Evolutionary conservation across 2,797 vertebrate species (phyloP), one percentile per base, ranked within the genome.

Genomic region (Girardinus metallicus): DNA sequence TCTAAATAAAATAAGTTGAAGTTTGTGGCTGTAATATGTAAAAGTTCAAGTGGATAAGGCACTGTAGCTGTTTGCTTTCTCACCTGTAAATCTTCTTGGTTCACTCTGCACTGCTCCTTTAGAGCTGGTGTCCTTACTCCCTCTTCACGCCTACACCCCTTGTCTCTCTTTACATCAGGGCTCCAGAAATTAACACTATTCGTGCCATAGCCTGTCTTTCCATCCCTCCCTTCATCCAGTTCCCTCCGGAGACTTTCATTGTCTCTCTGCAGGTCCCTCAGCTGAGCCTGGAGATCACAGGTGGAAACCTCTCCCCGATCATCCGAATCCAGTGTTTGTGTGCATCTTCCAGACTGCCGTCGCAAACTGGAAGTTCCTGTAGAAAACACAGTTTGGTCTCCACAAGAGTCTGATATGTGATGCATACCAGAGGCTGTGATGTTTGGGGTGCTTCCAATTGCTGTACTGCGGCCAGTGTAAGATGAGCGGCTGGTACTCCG

Each of bases 151-250:
- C 97, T 96, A 60, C 95, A 74, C 2, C 96, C 97, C 87, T 96
- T 96, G 89, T 98, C 97, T 87, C 97, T 97, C 92, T 98, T 99
- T 39, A 96, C 92, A 79, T 99, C 98, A 0, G 97, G 96, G 91
- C 97, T 97, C 98, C 98, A 99, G 93, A 99, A 97, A 85, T 97
- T 98, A 85, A 97, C 97, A 80, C 96, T 97, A 87, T 97, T 99
- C 93, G 95, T 93, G 73, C 95, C 96, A 47, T 96, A 96, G 10
- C 96, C 96, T 73, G 95, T 91, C 91, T 97, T 96, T 89, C 96
- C 97, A 81, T 98, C 96, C 89, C 96, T 97, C 82, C 96, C 97
- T 64, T 96, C 96, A 51, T 98, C 97, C 13, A 98, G 94, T 76
- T 99, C 98, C 93, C 97, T 97, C 89, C 96, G 96, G 71, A 99